Percentiles rank a stretch among this genome's conserved stretches.
Evolutionary conservation across 2,797 vertebrate genomes (phyloP).

Genomic region (Semaprochilodus insignis): DNA sequence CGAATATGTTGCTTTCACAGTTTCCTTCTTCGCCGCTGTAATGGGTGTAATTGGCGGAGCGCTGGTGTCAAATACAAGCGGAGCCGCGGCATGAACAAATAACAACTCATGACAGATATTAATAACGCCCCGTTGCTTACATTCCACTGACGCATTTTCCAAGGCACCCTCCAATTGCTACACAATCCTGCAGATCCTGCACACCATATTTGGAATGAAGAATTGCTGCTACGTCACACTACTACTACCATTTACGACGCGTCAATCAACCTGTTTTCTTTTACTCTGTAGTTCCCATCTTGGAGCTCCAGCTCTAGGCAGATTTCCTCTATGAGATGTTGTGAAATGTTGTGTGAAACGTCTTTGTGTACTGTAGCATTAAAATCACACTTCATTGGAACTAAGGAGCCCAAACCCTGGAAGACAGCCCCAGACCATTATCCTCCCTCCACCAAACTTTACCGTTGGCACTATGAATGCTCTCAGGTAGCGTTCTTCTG

Average conservation of each 20-base stretch:
- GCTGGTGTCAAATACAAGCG: conserved; percentile 43
- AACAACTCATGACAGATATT: conserved; percentile 61
- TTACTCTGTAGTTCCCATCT: too few species aligned
- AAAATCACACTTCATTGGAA: too few species aligned
- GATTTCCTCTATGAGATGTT: too few species aligned
- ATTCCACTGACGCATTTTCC: conserved; percentile 52
- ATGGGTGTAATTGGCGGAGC: conserved; percentile 37
- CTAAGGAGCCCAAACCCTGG: too few species aligned
- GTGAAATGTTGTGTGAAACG: too few species aligned
- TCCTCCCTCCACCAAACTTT: too few species aligned
- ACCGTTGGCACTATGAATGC: too few species aligned
- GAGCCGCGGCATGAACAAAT: conserved; percentile 41
- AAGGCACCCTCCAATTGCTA: conserved; percentile 63
- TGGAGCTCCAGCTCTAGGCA: too few species aligned
- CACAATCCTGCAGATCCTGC: conserved; percentile 38
- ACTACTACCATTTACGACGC: not conserved
- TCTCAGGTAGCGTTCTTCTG: too few species aligned
- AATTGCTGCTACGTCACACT: conserved; percentile 12
- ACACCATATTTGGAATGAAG: conserved; percentile 54
- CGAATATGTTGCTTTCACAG: conserved; percentile 22
- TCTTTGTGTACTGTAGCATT: too few species aligned
- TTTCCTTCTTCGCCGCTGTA: conserved; percentile 20
- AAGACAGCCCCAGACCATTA: too few species aligned
- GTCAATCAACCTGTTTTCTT: too few species aligned
- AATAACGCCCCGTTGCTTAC: conserved; percentile 59